Evolutionary conservation across 1,140 invertebrate species (phyloP).

Genomic region (Hetaerina americana): DNA sequence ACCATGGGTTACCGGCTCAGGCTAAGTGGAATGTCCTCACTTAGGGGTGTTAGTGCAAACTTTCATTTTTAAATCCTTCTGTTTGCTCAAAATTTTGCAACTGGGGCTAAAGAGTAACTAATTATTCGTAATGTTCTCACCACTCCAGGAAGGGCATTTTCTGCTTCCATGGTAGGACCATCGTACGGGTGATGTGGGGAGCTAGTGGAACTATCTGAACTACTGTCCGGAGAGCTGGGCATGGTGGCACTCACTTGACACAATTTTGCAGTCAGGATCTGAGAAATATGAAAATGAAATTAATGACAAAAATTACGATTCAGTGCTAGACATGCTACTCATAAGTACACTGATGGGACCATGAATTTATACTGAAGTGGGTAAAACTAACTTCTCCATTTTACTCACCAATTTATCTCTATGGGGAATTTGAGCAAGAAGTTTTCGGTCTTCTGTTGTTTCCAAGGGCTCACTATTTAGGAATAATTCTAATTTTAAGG

Average conservation of each 20-base stretch:
- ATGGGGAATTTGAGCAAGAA: conserved; percentile 73
- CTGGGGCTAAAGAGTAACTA: neutral
- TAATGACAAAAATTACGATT: too few relatives aligned
- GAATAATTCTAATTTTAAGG: conserved; percentile 78
- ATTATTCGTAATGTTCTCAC: conserved; percentile 38
- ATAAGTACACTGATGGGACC: neutral
- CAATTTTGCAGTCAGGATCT: conserved; percentile 76
- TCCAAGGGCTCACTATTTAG: conserved; percentile 81
- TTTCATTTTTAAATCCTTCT: too few relatives aligned
- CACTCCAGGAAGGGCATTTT: conserved; percentile 81
- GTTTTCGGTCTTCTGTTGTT: conserved; percentile 69
- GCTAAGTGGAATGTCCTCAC: too few relatives aligned
- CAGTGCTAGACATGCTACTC: neutral
- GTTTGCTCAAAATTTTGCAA: neutral
- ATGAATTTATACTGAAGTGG: conserved; percentile 8
- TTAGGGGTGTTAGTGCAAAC: too few relatives aligned
- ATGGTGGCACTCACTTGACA: conserved; percentile 66
- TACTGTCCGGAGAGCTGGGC: conserved; percentile 75
- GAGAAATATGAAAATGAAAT: conserved; percentile 19
- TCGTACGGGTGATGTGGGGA: conserved; percentile 72
- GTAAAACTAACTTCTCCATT: neutral
- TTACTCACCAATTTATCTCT: conserved; percentile 74
- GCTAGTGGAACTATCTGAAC: conserved; percentile 74
- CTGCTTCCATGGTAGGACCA: conserved; percentile 66
- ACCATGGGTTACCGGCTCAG: too few relatives aligned